Base-by-base conservation (phyloP, 2,797 vertebrate species). In the Hyperoplus immaculatus region DNA sequence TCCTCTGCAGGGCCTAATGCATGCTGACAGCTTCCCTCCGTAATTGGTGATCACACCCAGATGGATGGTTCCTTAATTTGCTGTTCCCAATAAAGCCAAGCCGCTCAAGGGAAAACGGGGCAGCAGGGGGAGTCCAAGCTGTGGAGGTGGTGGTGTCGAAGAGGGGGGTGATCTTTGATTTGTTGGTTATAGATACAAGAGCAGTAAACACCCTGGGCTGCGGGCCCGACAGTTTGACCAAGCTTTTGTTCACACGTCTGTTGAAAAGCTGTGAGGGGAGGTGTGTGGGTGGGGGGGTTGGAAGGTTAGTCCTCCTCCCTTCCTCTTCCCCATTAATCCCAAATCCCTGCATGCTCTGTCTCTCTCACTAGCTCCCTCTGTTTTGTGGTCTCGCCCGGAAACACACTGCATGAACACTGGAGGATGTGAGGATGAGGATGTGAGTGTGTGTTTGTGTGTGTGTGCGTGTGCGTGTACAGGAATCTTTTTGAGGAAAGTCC, bases 21-120 rank as follows among this genome's bases (percentile, higher is more conserved):
- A 80, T 87, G 81, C 93, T 95, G 95, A 96, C 95, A 95, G 93
- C 91, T 95, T 94, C 94, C 91, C 92, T 93, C 91, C 72, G 55
- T 95, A 96, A 95, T 95, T 96, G 94, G 90, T 94, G 94, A 94
- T 95, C 94, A 95, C 94, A 95, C 95, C 94, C 95, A 95, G 94
- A 94, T 96, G 95, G 95, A 95, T 89, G 88, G 87, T 89, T 91
- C 91, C 92, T 93, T 95, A 93, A 95, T 96, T 94, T 93, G 93
- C 92, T 90, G 88, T 93, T 95, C 93, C 94, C 90, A 94, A 95
- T 94, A 93, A 94, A 93, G 90, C 84, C 82, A 83, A 87, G 89
- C 93, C 86, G 89, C 91, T 92, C 89, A 90, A 86, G 88, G 88
- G 92, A 82, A 88, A 29, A 69, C 72, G 89, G 85, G 86, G 85